Evolutionary conservation across 2,888 invertebrate species (phyloP), one percentile per base, ranked within the genome.

Genomic region (Cordylochernes scorpioides): DNA sequence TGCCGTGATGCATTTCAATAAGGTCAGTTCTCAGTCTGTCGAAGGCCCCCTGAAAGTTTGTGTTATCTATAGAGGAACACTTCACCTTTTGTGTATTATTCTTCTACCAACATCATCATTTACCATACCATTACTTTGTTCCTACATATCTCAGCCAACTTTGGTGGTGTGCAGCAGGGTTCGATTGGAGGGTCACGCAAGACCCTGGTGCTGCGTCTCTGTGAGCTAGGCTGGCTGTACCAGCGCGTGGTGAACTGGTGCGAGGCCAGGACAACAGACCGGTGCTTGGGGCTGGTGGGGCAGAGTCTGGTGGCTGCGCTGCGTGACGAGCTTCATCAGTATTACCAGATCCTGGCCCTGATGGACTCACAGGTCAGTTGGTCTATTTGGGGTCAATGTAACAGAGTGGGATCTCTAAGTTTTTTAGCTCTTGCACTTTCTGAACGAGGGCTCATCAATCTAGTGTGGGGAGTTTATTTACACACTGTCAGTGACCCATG

Each of bases 231-330:
- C 27, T 75, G 69, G 57, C 57, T 73, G 36, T 78, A 80, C 50
- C 74, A 73, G 48, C 64, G 71, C 41, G 63, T 88, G 5, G 67
- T 70, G 44, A 66, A 68, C 42, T 77, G 71, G 44, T 68, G 77
- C 30, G 72, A 78, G 43, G 64, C 65, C 25, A 61, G 67, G 27
- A 71, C 68, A 29, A 66, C 47, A 13, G 60, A 61, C 44, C 57
- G 58, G 40, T 55, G 53, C 5, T 48, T 51, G 35, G 57, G 80
- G 26, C 57, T 71, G 30, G 71, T 77, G 51, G 71, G 71, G 3
- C 74, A 84, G 56, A 78, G 84, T 29, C 65, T 88, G 40, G 71
- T 78, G 31, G 65, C 77, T 3, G 72, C 73, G 3, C 58, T 91
- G 32, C 67, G 74, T 44, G 67, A 71, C 33, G 78, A 88, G 52